Evolutionary conservation across 2,888 invertebrate genomes (phyloP).

Genomic region (Sinodicranocentrus sp.): DNA sequence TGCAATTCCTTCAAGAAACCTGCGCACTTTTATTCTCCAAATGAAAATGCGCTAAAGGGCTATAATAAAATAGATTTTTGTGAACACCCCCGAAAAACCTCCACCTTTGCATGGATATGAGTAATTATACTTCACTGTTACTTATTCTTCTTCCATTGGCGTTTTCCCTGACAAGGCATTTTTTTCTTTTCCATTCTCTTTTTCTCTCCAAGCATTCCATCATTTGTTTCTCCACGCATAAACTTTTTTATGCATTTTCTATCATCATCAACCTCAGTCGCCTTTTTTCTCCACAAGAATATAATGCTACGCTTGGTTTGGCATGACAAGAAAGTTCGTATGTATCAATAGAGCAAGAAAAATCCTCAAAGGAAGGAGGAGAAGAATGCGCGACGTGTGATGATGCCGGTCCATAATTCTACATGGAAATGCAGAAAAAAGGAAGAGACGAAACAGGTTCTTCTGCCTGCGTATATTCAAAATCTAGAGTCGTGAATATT

Average conservation of each 20-base stretch:
- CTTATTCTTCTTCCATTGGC: no score
- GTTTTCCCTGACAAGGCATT: no score
- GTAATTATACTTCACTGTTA: no score
- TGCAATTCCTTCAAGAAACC: no score
- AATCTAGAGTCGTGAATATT: no score
- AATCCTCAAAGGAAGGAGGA: background rate
- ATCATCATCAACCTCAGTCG: slow-evolving; percentile 27
- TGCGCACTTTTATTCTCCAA: no score
- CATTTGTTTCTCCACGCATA: slow-evolving; percentile 40
- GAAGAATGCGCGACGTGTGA: slow-evolving; percentile 18
- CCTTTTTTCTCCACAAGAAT: no score
- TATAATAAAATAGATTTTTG: slow-evolving; percentile 25
- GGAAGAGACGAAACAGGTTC: slow-evolving; percentile 48
- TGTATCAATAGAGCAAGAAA: background rate
- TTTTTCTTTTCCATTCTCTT: no score
- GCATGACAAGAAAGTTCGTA: background rate
- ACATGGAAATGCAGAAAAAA: slow-evolving; percentile 24
- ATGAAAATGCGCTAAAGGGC: background rate
- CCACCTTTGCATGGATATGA: background rate
- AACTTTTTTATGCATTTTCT: slow-evolving; percentile 48
- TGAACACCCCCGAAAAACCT: slow-evolving; percentile 17
- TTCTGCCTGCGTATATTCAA: background rate
- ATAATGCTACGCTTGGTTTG: background rate
- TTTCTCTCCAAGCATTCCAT: slow-evolving; percentile 34
- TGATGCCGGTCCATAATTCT: slow-evolving; percentile 51